A percentile compares a stretch with the other conserved stretches of the same genome.
Evolutionary conservation across 2,888 invertebrate species (phyloP).

Genomic region (Rutpela maculata): DNA sequence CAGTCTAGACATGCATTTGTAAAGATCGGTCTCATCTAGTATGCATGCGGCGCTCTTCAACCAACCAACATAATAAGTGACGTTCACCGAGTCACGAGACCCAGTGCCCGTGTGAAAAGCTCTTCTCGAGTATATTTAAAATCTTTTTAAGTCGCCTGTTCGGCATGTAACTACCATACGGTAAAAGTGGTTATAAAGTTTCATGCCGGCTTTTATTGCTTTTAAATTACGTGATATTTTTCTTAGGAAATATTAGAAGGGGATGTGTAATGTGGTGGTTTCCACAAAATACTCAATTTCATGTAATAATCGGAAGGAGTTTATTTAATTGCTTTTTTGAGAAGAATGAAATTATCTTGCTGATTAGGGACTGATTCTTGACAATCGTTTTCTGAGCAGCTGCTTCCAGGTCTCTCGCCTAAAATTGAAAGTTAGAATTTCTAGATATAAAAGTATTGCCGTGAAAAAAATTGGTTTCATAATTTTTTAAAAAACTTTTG

Average conservation of each 20-base stretch:
- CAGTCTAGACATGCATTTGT: conserved; percentile 39
- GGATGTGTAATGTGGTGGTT: background rate
- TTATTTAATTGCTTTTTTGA: too few species aligned
- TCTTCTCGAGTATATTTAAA: background rate
- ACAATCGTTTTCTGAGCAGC: too few species aligned
- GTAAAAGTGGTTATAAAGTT: conserved; percentile 16
- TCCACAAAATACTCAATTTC: background rate
- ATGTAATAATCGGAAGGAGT: background rate
- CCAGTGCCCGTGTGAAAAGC: conserved; percentile 8
- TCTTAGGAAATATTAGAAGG: background rate
- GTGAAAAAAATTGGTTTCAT: too few species aligned
- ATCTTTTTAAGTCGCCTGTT: background rate
- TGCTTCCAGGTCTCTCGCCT: too few species aligned
- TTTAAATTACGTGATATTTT: background rate
- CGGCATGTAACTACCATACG: background rate
- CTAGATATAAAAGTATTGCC: too few species aligned
- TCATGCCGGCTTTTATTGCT: background rate
- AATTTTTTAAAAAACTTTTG: too few species aligned
- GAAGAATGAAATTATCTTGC: too few species aligned
- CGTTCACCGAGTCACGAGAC: conserved; percentile 34
- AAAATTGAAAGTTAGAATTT: too few species aligned
- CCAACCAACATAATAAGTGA: conserved; percentile 37
- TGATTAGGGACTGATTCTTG: too few species aligned
- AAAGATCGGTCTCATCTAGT: conserved; percentile 38
- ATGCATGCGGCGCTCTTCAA: conserved; percentile 27